Evolutionary conservation across 1,140 invertebrate species (phyloP).

Genomic region (Drosophila erecta): DNA sequence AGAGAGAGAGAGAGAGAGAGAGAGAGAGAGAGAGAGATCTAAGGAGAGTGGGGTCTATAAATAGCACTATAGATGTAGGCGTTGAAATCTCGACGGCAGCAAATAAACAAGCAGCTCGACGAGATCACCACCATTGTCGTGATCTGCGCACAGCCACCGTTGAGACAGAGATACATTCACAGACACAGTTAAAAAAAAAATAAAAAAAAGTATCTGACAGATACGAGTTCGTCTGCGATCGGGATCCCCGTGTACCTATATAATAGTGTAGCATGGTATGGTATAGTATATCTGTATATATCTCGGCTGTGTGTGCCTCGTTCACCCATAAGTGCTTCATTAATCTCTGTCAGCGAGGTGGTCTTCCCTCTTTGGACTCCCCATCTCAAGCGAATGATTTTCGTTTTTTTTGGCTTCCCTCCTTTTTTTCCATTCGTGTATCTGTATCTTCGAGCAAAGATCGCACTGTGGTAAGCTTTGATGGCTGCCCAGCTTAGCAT

Average conservation of each 20-base stretch:
- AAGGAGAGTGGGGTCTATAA: conserved; percentile 26
- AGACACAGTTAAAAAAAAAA: neutral
- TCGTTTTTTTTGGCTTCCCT: conserved; percentile 41
- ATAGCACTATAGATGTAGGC: conserved; percentile 58
- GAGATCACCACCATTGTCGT: conserved; percentile 42
- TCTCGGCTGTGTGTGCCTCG: conserved; percentile 51
- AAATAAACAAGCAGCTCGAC: conserved; percentile 36
- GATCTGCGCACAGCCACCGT: conserved; percentile 57
- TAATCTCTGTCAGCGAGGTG: conserved; percentile 74
- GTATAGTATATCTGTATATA: neutral
- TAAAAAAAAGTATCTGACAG: conserved; percentile 26
- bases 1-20: neutral
- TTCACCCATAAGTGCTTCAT: conserved; percentile 80
- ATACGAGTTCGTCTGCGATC: conserved; percentile 17
- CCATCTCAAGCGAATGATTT: conserved; percentile 28
- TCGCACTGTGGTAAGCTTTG: conserved; percentile 60
- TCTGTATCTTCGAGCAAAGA: conserved; percentile 28
- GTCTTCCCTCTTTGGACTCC: neutral
- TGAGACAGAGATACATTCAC: conserved; percentile 10
- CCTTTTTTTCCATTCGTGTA: conserved; percentile 13
- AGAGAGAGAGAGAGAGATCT: conserved; percentile 9
- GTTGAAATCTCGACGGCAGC: conserved; percentile 65
- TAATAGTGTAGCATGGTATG: neutral
- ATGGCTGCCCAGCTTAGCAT: conserved; percentile 57
- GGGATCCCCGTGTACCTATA: conserved; percentile 7